A percentile compares a stretch with the other conserved stretches of the same genome.
These are phyloP conservation scores for Trematomus bernacchii DNA, from an alignment of 2,797 vertebrate genomes.

Conservation along the genomic window DNA sequence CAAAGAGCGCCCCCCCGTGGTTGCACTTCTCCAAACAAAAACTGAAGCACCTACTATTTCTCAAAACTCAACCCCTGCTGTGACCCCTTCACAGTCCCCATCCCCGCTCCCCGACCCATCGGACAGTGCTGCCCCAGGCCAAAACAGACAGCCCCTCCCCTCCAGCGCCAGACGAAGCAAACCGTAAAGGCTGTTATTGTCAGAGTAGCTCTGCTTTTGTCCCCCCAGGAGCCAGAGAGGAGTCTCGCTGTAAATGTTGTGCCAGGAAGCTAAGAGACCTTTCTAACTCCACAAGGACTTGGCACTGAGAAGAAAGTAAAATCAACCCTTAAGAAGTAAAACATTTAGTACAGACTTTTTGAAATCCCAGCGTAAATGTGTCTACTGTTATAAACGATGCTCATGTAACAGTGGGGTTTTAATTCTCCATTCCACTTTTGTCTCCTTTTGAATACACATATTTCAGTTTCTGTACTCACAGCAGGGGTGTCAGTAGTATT, in stretches of 20 bases:
- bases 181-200: constrained; percentile 81
- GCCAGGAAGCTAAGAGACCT: constrained; percentile 66
- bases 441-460: constrained; percentile 69
- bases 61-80: constrained; percentile 69
- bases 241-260: constrained; percentile 68
- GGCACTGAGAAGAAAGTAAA: constrained; percentile 67
- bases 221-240: constrained; percentile 65
- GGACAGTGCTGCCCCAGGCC: constrained; percentile 77
- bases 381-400: constrained; percentile 68
- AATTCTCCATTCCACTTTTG: constrained; percentile 78
- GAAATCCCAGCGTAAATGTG: constrained; percentile 71
- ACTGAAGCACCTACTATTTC: constrained; percentile 78
- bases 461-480: constrained; percentile 75
- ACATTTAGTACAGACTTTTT: constrained; percentile 68
- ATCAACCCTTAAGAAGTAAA: constrained; percentile 65
- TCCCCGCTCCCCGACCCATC: constrained; percentile 71
- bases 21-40: constrained; percentile 64
- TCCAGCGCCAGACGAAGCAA: constrained; percentile 85
- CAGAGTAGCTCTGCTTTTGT: constrained; percentile 76
- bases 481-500: constrained; percentile 66
- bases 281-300: constrained; percentile 66
- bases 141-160: constrained; percentile 79
- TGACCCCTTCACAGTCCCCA: constrained; percentile 73
- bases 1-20: constrained; percentile 86
- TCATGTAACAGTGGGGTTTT: constrained; percentile 68